phyloP scores from a whole-genome alignment of 2,797 vertebrate genomes.

The Sebastes matsubarae region DNA sequence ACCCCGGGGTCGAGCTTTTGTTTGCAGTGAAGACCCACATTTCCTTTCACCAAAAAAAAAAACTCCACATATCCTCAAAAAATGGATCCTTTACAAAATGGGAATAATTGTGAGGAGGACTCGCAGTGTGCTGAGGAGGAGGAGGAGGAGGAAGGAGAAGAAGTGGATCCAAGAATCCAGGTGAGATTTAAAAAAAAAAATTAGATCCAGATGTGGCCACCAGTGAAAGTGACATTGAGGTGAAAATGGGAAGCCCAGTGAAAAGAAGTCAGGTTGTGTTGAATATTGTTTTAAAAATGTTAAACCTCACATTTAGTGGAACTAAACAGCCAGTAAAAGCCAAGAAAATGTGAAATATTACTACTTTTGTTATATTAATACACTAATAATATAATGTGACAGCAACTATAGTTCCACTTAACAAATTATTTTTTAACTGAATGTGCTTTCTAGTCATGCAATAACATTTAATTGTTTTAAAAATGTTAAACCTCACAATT shows the following conservation, averaged over 20 bases:
- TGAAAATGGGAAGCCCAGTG: background rate
- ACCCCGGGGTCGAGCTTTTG: conserved; percentile 46
- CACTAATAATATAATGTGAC: background rate
- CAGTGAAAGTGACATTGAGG: conserved; percentile 28
- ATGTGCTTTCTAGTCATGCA: background rate
- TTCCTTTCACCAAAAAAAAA: background rate
- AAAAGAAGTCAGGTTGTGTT: background rate
- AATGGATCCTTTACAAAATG: conserved; percentile 79
- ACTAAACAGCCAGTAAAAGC: background rate
- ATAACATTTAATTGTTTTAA: background rate
- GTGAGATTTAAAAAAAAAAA: conserved; percentile 66
- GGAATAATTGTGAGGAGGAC: conserved; percentile 73
- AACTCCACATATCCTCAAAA: background rate
- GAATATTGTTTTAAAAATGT: background rate
- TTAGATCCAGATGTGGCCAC: conserved; percentile 25
- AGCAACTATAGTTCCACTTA: background rate
- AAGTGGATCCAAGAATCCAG: conserved; percentile 93
- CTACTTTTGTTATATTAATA: background rate
- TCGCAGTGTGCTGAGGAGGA: conserved; percentile 69
- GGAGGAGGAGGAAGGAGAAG: conserved; percentile 69
- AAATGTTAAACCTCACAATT: background rate
- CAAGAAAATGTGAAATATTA: background rate
- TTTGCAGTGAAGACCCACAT: conserved; percentile 15
- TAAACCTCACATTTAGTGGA: background rate
- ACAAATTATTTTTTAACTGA: background rate